A percentile compares a stretch with the other conserved stretches of the same genome.
Evolutionary conservation across 2,797 vertebrate genomes (phyloP).

Genomic region (Tinamus major): DNA sequence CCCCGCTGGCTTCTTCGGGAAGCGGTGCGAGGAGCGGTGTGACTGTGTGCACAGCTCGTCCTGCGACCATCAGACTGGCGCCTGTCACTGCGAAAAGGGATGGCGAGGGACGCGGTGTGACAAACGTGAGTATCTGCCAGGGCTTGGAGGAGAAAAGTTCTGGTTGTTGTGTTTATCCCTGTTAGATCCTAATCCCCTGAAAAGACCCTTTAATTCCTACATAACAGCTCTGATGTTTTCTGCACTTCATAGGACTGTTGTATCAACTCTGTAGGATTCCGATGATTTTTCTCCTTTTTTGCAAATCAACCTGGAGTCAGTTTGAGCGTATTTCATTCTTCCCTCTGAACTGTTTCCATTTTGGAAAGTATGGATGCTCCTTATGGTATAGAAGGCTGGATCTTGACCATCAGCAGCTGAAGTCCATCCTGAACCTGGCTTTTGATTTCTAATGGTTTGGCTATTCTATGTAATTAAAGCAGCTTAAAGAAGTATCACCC

Average conservation of each 20-base stretch:
- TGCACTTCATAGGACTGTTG: background rate
- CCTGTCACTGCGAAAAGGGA: slow-evolving; percentile 14
- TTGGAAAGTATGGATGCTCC: background rate
- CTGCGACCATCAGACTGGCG: slow-evolving; percentile 54
- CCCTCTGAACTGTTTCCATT: background rate
- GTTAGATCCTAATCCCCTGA: fast-evolving
- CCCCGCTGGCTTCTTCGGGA: background rate
- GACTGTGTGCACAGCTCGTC: slow-evolving; percentile 12
- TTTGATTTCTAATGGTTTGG: background rate
- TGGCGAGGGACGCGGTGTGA: slow-evolving; percentile 63
- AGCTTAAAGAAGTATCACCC: too few relatives aligned
- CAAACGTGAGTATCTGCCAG: slow-evolving; percentile 56
- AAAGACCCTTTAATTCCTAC: fast-evolving
- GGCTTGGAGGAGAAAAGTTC: fast-evolving
- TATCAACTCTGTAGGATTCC: background rate
- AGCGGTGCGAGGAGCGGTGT: slow-evolving; percentile 3
- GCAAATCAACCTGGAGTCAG: background rate
- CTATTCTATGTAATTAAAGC: too few relatives aligned
- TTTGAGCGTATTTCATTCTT: background rate
- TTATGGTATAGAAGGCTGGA: too few relatives aligned
- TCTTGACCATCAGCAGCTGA: too few relatives aligned
- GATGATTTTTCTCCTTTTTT: background rate
- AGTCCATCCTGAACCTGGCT: background rate
- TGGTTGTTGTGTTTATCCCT: fast-evolving
- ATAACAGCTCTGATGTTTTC: background rate